Evolutionary conservation across 2,888 invertebrate species (phyloP), one percentile per base, ranked within the genome.

Genomic region (Hypsopygia costalis): DNA sequence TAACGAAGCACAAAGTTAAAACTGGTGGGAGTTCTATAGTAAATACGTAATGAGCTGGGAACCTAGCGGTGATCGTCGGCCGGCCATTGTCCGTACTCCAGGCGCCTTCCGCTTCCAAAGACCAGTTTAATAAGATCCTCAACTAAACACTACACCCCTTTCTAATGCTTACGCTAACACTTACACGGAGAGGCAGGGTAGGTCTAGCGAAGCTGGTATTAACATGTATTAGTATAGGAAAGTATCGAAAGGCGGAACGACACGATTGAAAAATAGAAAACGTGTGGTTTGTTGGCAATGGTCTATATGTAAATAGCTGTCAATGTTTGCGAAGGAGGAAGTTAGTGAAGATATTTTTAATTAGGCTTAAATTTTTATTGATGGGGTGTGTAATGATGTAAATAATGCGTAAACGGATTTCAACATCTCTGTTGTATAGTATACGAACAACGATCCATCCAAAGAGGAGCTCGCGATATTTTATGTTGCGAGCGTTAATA

Each of bases 21-120:
- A 68, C 61, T 59, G 67, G 62, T 65, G 68, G 60, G 72, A 75
- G 69, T 77, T 79, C 77, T 72, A 69, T 75, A 78, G 71, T 78
- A 80, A 82, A 81, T 77, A 80, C 73, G 69, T 83, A 85, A 86
- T 83, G 82, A 81, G 74, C 70, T 83, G 83, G 76, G 82, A 83
- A 83, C 76, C 64, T 65, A 68, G 72, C 75, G 64, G 75, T 79
- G 80, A 77, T 81, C 75, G 76, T 50, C 65, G 63, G 58, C 52
- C 77, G 81, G 81, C 77, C 80, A 87, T 85, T 87, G 86, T 87
- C 82, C 83, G 75, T 57, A 55, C 62, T 65, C 60, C 57, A 59
- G 76, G 69, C 79, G 80, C 77, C 82, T 85, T 83, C 86, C 83
- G 81, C 78, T 61, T 74, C 58, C 46, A 51, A 57, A 50, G 52